Conservation (phyloP, 2,797 vertebrate genomes). For the Petrocephalus sullivani region DNA sequence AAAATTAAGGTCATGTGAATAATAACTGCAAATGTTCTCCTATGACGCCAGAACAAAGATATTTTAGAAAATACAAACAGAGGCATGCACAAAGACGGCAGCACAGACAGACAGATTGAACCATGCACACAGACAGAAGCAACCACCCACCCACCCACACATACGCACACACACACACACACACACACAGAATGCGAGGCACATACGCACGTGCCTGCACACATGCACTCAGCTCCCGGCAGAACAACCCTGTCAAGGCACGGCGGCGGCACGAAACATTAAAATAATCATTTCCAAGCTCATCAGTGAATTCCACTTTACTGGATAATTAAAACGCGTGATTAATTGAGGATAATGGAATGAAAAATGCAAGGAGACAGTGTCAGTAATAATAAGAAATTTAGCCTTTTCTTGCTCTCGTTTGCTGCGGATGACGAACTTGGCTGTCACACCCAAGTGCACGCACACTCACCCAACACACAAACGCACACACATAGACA, state of each 20-base stretch:
- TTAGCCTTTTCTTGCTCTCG: slow-evolving; percentile 37
- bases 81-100: slow-evolving; percentile 33
- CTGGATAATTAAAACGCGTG: slow-evolving; percentile 63
- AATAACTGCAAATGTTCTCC: slow-evolving; percentile 61
- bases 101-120: background rate
- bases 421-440: slow-evolving; percentile 37
- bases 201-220: slow-evolving; percentile 31
- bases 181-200: background rate
- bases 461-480: slow-evolving; percentile 19
- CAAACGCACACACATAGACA: slow-evolving; percentile 25
- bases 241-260: slow-evolving; percentile 44
- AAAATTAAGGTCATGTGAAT: slow-evolving; percentile 58
- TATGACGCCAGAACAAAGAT: slow-evolving; percentile 57
- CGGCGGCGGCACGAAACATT: slow-evolving; percentile 56
- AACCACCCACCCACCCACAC: background rate
- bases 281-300: slow-evolving; percentile 60
- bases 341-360: slow-evolving; percentile 64
- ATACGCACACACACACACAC: slow-evolving; percentile 27
- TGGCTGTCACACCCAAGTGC: slow-evolving; percentile 26
- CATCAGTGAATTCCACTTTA: slow-evolving; percentile 55
- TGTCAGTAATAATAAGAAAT: slow-evolving; percentile 47
- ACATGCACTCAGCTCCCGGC: slow-evolving; percentile 53
- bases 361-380: slow-evolving; percentile 56
- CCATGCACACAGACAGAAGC: background rate
- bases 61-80: slow-evolving; percentile 57